Conservation (phyloP, 2,797 vertebrate genomes). For the Enteromius radiatus region DNA sequence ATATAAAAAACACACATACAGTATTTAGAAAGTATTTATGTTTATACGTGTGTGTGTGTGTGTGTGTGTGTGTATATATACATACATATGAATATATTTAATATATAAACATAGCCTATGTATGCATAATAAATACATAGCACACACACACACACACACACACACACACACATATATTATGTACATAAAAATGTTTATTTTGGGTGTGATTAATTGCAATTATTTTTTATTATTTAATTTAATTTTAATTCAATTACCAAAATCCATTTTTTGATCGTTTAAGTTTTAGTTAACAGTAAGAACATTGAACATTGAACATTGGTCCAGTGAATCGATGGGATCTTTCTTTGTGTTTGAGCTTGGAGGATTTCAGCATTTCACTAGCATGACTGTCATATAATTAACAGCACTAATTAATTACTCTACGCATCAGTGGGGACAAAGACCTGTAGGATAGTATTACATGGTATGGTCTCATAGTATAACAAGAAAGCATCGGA, state of each 20-base stretch:
- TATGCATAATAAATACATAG: too few species aligned
- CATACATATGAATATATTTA: too few species aligned
- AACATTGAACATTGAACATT: background rate
- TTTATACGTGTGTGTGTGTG: too few species aligned
- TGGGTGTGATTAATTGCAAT: too few species aligned
- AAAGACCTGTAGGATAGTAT: slow-evolving; percentile 15
- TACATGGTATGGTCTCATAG: slow-evolving; percentile 19
- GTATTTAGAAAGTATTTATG: too few species aligned
- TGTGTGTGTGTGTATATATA: too few species aligned
- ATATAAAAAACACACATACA: too few species aligned
- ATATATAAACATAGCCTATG: too few species aligned
- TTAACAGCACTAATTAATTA: slow-evolving; percentile 41
- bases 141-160: too few species aligned
- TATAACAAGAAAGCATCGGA: background rate
- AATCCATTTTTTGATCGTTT: background rate
- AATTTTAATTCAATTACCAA: background rate
- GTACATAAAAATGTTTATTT: too few species aligned
- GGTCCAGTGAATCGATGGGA: background rate
- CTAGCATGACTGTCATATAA: slow-evolving; percentile 34
- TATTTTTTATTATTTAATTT: background rate
- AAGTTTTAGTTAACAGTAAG: background rate
- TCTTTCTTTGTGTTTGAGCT: slow-evolving; percentile 9
- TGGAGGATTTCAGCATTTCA: slow-evolving; percentile 29
- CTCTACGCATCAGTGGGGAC: background rate
- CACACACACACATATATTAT: too few species aligned